Evolutionary conservation across 2,113 vertebrate genomes (phyloP), one percentile per base, ranked within the genome.

Genomic region (Rhizomys pruinosus): DNA sequence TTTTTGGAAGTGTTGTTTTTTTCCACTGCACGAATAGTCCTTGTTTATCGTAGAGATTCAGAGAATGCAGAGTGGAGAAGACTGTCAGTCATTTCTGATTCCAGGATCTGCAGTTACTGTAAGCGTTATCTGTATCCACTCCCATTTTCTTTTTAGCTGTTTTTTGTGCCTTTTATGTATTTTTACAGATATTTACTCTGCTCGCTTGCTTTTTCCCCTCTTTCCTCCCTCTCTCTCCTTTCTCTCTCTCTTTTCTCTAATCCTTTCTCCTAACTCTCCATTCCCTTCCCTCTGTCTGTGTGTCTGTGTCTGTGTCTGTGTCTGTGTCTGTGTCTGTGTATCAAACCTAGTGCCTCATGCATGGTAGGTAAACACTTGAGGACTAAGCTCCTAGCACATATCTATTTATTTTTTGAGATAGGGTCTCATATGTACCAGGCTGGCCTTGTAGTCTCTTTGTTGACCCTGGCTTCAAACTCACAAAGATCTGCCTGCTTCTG

Each of bases 81-180:
- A 63, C 3, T 66, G 63, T 78, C 7, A 72, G 47, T 52, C 4
- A 34, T 80, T 89, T 95, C 52, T 47, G 11, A 47, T 77, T 82
- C 68, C 8, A 47, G 85, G 7, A n/a, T 92, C 73, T 84, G 27
- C 13, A n/a, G 23, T 92, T 32, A 57, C 16, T 85, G 2, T 64
- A 90, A 69, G 81, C 20, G 61, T 72, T 91, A 77, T 15, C 37
- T 68, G 25, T 91, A 23, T 66, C 19, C 76, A 92, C 55, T 88
- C 44, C 85, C 29, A 11, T 84, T 85, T 44, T 93, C 19, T 68
- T 81, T 9, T 1, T 52, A 42, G 12, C 68, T 86, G 72, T 52
- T 63, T n/a, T 73, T 93, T 72, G 3, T 20, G 13, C 52, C 61
- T 57, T 82, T 86, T 80, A 1, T 69, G 89, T 92, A 71, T 94